These are phyloP conservation scores for Drosophila bocki DNA, from an alignment of 1,140 invertebrate genomes.

Conservation along the genomic window DNA sequence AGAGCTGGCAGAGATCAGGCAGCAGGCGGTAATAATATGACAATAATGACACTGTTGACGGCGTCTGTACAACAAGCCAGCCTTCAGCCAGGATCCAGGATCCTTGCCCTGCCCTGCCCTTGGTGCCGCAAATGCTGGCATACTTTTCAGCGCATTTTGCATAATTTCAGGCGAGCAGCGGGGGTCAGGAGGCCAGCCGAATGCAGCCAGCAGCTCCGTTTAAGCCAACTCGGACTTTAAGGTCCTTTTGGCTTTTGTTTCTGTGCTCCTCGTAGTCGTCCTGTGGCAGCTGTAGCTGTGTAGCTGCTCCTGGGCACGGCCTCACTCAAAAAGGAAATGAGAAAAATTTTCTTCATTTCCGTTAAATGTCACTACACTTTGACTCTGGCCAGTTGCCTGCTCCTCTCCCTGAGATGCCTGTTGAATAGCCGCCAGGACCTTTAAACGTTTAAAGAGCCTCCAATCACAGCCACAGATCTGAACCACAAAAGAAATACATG, in stretches of 20 bases:
- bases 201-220: constrained; percentile 29
- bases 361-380: constrained; percentile 69
- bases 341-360: constrained; percentile 80
- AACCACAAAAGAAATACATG: no score
- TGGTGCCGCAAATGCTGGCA: constrained; percentile 30
- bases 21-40: constrained; percentile 68
- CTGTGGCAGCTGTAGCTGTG: background rate
- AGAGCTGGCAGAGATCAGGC: constrained; percentile 6
- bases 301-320: constrained; percentile 24
- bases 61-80: constrained; percentile 1
- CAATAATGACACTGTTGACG: constrained; percentile 75
- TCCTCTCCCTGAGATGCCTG: constrained; percentile 14
- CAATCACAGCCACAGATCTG: constrained; percentile 7
- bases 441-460: constrained; percentile 13
- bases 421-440: constrained; percentile 24
- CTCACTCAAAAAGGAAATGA: constrained; percentile 71
- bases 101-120: background rate
- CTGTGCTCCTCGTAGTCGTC: background rate
- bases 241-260: constrained; percentile 29
- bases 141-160: constrained; percentile 48
- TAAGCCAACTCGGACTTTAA: constrained; percentile 35
- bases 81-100: background rate
- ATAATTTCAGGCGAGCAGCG: constrained; percentile 23
- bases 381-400: constrained; percentile 28
- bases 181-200: background rate